These are phyloP conservation scores for Cephus nigrinus DNA, from an alignment of 2,888 invertebrate species.

Conservation along the genomic window DNA sequence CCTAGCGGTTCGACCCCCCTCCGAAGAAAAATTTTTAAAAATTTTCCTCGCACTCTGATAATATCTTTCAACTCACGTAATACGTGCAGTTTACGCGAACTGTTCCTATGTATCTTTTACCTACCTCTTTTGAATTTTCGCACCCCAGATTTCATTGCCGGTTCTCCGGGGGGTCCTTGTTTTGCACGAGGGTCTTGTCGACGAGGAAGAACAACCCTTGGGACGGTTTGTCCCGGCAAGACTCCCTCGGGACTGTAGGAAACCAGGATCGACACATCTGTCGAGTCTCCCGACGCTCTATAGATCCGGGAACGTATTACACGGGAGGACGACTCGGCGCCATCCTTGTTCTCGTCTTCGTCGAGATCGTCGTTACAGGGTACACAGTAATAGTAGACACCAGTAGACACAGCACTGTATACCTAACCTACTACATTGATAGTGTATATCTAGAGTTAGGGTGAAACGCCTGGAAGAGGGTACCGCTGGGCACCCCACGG, in stretches of 20 bases:
- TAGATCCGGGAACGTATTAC: slow-evolving; percentile 14
- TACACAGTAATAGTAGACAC: slow-evolving; percentile 15
- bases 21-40: background rate
- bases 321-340: background rate
- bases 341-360: slow-evolving; percentile 38
- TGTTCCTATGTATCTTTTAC: background rate
- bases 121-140: background rate
- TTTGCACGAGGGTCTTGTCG: slow-evolving; percentile 20
- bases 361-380: slow-evolving; percentile 28
- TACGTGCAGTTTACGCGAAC: background rate
- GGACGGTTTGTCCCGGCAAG: slow-evolving; percentile 60
- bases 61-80: background rate
- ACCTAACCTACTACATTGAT: background rate
- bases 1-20: background rate
- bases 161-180: slow-evolving; percentile 34
- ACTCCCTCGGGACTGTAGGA: slow-evolving; percentile 54
- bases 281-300: slow-evolving; percentile 19
- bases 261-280: slow-evolving; percentile 37
- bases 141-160: background rate
- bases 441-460: background rate
- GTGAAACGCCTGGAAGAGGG: background rate
- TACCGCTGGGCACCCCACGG: slow-evolving; percentile 8
- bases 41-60: background rate
- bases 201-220: slow-evolving; percentile 36
- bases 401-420: slow-evolving; percentile 13